phyloP scores from a whole-genome alignment of 2,797 vertebrate genomes.

The Enteromius viviparus region DNA sequence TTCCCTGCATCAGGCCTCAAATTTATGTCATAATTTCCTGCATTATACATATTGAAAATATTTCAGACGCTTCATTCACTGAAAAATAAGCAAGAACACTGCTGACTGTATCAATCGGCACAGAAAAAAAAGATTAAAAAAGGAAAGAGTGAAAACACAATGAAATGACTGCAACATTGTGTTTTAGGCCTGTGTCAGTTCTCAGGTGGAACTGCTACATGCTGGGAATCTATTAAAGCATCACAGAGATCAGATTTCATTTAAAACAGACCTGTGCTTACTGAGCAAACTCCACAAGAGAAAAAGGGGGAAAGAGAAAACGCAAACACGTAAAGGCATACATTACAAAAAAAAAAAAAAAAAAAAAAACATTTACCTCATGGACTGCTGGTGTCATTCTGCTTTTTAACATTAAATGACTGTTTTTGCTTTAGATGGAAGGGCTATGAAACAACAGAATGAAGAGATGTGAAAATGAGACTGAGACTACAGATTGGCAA shows the following conservation, averaged over 20 bases:
- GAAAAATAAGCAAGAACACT: constrained; percentile 66
- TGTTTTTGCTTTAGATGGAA: constrained; percentile 26
- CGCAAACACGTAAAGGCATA: constrained; percentile 4
- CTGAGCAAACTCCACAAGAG: constrained; percentile 73
- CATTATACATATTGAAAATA: constrained; percentile 77
- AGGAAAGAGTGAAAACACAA: constrained; percentile 22
- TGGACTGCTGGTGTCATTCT: constrained; percentile 43
- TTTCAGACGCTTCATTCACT: constrained; percentile 75
- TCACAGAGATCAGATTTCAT: constrained; percentile 81
- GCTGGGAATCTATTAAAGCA: constrained; percentile 79
- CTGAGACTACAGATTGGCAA: constrained; percentile 30
- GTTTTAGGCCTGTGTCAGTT: constrained; percentile 36
- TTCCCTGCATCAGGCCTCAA: constrained; percentile 69
- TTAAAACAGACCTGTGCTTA: constrained; percentile 81
- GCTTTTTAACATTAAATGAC: constrained; percentile 45
- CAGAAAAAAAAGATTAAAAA: constrained; percentile 31
- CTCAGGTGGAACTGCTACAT: constrained; percentile 64
- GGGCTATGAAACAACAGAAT: constrained; percentile 36
- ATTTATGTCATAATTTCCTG: constrained; percentile 76
- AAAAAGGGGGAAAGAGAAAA: constrained; percentile 70
- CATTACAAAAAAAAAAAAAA: neutral
- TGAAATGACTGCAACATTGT: constrained; percentile 33
- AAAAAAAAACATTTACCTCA: constrained; percentile 9
- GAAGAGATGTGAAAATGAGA: constrained; percentile 42
- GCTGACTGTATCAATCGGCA: constrained; percentile 54